These are phyloP conservation scores for Acanthurus lineatus DNA, from an alignment of 2,797 vertebrate genomes.

Conservation along the genomic window DNA sequence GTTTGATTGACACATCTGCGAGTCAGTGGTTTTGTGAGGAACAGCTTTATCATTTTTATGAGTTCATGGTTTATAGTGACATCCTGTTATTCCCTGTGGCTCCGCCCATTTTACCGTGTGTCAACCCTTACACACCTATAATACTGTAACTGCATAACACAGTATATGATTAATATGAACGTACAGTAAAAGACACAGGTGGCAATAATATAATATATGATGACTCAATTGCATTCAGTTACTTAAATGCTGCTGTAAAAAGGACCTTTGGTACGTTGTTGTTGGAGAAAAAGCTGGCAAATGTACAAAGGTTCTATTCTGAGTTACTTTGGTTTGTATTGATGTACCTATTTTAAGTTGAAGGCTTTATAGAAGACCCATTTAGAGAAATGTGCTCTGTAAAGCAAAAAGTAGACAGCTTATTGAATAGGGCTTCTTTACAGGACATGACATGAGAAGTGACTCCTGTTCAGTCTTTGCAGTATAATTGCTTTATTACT, in stretches of 20 bases:
- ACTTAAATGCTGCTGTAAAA: neutral
- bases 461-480: neutral
- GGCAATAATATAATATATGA: neutral
- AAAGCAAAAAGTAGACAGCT: neutral
- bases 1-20: constrained; percentile 35
- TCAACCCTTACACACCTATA: too few relatives aligned
- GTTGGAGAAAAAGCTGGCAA: neutral
- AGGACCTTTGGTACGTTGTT: neutral
- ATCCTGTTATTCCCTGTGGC: neutral
- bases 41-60: neutral
- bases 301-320: neutral
- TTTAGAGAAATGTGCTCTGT: neutral
- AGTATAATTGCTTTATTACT: neutral
- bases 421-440: neutral
- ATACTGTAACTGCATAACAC: too few relatives aligned
- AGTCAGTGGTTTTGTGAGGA: neutral
- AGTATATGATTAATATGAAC: too few relatives aligned
- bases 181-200: neutral
- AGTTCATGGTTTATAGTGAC: constrained; percentile 1
- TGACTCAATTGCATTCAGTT: neutral
- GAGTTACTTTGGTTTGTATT: too few relatives aligned
- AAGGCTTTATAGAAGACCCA: neutral
- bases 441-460: neutral
- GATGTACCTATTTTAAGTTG: too few relatives aligned
- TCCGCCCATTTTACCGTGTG: neutral